A percentile compares a stretch with the other conserved stretches of the same genome.
Conservation (phyloP, 1,140 invertebrate genomes). For the Bombus pascuorum region DNA sequence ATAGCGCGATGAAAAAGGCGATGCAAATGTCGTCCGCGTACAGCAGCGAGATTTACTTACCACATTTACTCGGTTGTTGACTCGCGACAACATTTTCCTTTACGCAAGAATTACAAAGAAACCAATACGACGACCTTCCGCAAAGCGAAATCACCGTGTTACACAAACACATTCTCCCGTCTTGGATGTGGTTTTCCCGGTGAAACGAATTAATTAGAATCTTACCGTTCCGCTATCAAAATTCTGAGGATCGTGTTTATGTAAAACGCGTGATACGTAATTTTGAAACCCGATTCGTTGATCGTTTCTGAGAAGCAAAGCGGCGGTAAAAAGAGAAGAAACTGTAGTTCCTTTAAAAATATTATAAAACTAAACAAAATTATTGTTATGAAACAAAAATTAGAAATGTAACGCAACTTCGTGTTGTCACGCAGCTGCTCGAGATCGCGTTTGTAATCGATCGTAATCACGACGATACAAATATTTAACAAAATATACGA, state of each 20-base stretch:
- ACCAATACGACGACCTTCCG: background rate
- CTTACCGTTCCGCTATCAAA: background rate
- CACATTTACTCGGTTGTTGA: constrained; percentile 35
- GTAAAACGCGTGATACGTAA: background rate
- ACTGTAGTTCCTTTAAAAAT: no score
- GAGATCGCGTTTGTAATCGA: no score
- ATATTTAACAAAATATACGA: no score
- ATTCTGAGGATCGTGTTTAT: background rate
- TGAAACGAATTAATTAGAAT: background rate
- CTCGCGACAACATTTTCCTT: constrained; percentile 17
- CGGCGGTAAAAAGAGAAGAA: no score
- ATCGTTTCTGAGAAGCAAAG: background rate
- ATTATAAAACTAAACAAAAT: no score
- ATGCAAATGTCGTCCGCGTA: constrained; percentile 27
- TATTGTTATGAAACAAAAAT: no score
- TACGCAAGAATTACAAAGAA: constrained; percentile 15
- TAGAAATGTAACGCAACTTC: no score
- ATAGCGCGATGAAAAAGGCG: constrained; percentile 16
- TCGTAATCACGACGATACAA: no score
- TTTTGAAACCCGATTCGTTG: background rate
- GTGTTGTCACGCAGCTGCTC: no score
- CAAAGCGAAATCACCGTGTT: background rate
- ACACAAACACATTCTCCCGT: background rate
- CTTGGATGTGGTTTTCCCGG: background rate
- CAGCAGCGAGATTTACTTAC: constrained; percentile 29